Base-by-base conservation (phyloP, 2,888 invertebrate species). In the Clunio marinus region DNA sequence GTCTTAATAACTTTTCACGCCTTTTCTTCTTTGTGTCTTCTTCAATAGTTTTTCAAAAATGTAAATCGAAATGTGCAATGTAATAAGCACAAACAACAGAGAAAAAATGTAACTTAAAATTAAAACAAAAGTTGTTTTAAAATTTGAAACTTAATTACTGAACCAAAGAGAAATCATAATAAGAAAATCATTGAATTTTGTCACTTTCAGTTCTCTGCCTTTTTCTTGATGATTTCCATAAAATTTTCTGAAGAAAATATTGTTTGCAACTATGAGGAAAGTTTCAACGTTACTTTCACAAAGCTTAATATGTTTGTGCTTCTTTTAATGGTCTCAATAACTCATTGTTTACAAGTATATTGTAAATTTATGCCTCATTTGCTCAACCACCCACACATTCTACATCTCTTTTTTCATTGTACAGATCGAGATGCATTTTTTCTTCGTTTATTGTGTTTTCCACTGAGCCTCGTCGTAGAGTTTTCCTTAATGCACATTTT, bases 381-480 rank as follows among this genome's bases (percentile, higher is more conserved):
- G 8, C 8, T 62, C 24, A 22, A 25, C 27, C 17, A 28, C 45
- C 13, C 25, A 17, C 13, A 20, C 35, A 22, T 17, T 65, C 15
- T 25, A 35, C 35, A 37, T 62, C 27, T 41, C 28, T 22, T 62
- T 22, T 41, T 20, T 25, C n/a, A n/a, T 20, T 25, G 37, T 46
- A 17, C 15, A 35, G 17, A n/a, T 46, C 22, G 15, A 24, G 46
- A 15, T 45, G 45, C 46, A 66, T 66, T 55, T 66, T 17, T 66
- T 22, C 27, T 63, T 63, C 45, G 25, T 63, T 63, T 46, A 63
- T 66, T 35, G 25, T 46, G 45, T 13, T 41, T 65, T 45, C 66
- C 51, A 4, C 8, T 27, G 27, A 51, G 55, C 46, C 55, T 32
- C 28, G 27, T 55, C 35, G 32, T 28, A 46, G 24, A 27, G 10